These are phyloP conservation scores for Rafetus swinhoei DNA, from an alignment of 2,113 vertebrate species.

Conservation along the genomic window DNA sequence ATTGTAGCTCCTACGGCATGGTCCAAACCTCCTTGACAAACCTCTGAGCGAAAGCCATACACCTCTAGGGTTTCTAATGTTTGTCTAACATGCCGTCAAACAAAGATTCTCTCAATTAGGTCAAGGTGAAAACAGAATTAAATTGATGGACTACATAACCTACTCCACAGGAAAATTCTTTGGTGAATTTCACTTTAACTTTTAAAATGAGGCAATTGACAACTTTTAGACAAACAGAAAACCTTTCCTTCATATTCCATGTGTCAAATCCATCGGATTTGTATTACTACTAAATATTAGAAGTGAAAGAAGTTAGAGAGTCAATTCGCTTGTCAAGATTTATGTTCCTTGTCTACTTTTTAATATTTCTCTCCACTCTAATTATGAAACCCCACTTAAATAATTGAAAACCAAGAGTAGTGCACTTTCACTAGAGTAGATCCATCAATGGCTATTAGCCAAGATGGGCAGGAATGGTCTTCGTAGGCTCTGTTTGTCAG, in stretches of 20 bases:
- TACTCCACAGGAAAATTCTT: neutral
- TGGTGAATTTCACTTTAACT: neutral
- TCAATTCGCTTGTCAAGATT: neutral
- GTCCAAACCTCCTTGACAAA: neutral
- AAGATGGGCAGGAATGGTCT: too few species aligned
- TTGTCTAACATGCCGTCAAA: accelerated
- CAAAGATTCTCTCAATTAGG: neutral
- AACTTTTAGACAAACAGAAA: neutral
- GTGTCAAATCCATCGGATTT: neutral
- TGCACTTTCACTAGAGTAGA: neutral
- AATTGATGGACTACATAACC: neutral
- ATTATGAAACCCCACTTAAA: neutral
- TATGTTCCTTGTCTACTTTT: neutral
- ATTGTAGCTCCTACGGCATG: accelerated
- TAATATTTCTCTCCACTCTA: neutral
- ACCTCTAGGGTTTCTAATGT: neutral
- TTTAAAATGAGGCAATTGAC: neutral
- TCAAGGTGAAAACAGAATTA: neutral
- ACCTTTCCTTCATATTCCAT: neutral
- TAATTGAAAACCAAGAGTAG: neutral
- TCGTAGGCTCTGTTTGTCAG: too few species aligned
- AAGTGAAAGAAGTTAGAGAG: neutral
- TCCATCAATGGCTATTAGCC: too few species aligned
- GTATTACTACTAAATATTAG: neutral
- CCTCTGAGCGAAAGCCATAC: accelerated